A percentile compares a stretch with the other conserved stretches of the same genome.
Conservation (phyloP, 2,888 invertebrate species). For the Rutpela maculata region DNA sequence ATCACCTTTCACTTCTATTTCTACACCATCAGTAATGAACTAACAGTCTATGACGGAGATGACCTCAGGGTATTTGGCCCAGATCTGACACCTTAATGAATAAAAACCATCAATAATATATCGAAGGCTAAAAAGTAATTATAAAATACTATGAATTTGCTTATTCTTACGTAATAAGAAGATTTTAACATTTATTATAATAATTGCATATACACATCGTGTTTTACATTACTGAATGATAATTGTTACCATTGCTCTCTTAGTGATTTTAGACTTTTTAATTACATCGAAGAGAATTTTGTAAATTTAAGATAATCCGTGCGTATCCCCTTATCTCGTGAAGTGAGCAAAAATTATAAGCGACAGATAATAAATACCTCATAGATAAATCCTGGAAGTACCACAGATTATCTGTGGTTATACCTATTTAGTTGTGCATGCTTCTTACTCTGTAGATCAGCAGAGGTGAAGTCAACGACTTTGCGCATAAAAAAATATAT, state of each 20-base stretch:
- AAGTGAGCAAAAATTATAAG: too few species aligned
- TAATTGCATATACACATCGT: too few species aligned
- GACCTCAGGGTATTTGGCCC: slow-evolving; percentile 22
- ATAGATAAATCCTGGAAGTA: neutral
- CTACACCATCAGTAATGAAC: slow-evolving; percentile 11
- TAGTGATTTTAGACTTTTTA: too few species aligned
- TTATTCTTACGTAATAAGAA: too few species aligned
- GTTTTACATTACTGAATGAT: too few species aligned
- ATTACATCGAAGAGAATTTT: too few species aligned
- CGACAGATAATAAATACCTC: too few species aligned
- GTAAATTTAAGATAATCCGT: too few species aligned
- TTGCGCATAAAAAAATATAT: slow-evolving; percentile 61
- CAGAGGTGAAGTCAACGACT: slow-evolving; percentile 65
- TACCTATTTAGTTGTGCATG: slow-evolving; percentile 5
- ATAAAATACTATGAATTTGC: neutral
- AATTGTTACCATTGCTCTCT: too few species aligned
- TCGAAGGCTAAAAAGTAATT: neutral
- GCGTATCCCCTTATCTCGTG: too few species aligned
- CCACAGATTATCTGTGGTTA: neutral
- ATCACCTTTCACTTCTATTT: slow-evolving; percentile 37
- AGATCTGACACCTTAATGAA: slow-evolving; percentile 9
- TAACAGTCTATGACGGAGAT: slow-evolving; percentile 21
- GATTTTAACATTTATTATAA: too few species aligned
- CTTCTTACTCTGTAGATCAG: slow-evolving; percentile 38
- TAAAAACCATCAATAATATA: neutral